Base-by-base conservation (phyloP, 2,888 invertebrate species). In the Didymodactylos carnosus region DNA sequence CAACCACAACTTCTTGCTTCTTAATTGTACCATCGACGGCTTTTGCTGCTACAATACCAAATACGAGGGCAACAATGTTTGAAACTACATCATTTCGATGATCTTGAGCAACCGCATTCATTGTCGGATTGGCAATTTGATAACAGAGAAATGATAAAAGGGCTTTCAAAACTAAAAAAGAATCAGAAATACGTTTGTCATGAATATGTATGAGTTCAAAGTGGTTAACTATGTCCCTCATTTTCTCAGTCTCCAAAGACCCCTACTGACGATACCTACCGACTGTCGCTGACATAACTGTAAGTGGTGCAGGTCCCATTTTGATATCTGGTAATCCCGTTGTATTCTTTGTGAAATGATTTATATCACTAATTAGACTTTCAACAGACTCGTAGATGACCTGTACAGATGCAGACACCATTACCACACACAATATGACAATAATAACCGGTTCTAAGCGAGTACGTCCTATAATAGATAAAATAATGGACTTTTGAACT, bases 41-140 rank as follows among this genome's bases (percentile, higher is more conserved):
- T 49, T 49, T 49, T 11, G 46, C 11, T 23, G 46, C 46, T 49
- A 49, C 77, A 73, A 82, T 81, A 29, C 84, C 85, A 78, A 84
- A 85, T 19, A 81, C 75, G 8, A 85, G 77, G 14, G 85, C 85
- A 4, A 81, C 80, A 25, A 79, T 76, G 76, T 86, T 85, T 16
- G 84, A 84, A 39, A 85, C 62, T 29, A 84, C 82, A 75, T 85
- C 85, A 77, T 85, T 85, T 13, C 84, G 78, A 76, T 86, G 85
- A 77, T 86, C 85, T 77, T 82, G 81, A 3, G 84, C 81, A 29
- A 85, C 78, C 0, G 84, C 83, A 69, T 79, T 78, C 8, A 83
- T 80, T 1, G 81, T 81, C 0, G 83, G 79, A 43, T 80, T 78
- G 4, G 78, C 77, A 23, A 49, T 23, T 49, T 16, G 78, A 49